phyloP scores from a whole-genome alignment of 2,113 vertebrate genomes.

The Scatophagus argus region DNA sequence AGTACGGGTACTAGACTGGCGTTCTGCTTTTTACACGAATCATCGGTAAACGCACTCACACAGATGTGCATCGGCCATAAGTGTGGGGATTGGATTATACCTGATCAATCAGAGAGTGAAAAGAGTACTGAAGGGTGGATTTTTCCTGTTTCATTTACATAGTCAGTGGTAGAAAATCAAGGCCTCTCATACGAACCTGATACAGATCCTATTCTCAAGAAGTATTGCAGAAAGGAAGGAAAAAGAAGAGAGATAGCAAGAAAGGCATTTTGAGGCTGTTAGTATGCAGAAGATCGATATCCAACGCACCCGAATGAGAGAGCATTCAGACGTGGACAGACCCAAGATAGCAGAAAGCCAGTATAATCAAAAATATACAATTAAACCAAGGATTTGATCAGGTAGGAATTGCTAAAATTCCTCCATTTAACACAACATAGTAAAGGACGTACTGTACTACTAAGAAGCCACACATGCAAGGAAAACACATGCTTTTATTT shows the following conservation, averaged over 20 bases:
- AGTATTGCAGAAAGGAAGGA: conserved; percentile 50
- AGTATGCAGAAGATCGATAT: conserved; percentile 54
- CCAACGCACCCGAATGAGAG: conserved; percentile 43
- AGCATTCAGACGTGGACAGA: conserved; percentile 30
- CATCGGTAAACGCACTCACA: no score
- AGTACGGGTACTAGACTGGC: no score
- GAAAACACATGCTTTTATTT: conserved; percentile 8
- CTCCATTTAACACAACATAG: not conserved
- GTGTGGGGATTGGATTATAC: no score
- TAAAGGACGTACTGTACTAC: not conserved
- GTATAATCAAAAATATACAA: conserved; percentile 1
- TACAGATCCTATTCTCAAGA: conserved; percentile 88
- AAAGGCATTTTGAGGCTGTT: conserved; percentile 66
- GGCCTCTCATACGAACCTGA: conserved; percentile 86
- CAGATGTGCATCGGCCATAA: no score
- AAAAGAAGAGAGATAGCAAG: conserved; percentile 58
- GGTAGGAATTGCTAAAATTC: not conserved
- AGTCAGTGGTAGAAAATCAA: conserved; percentile 35
- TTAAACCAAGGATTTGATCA: conserved; percentile 38
- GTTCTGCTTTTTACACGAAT: no score
- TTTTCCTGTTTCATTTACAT: conserved; percentile 15
- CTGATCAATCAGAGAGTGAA: no score
- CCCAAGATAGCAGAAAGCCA: conserved; percentile 9
- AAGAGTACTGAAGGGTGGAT: conserved; percentile 17
- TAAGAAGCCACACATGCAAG: conserved; percentile 9